Base-by-base conservation (phyloP, 2,888 invertebrate species). In the Odontothrips loti region DNA sequence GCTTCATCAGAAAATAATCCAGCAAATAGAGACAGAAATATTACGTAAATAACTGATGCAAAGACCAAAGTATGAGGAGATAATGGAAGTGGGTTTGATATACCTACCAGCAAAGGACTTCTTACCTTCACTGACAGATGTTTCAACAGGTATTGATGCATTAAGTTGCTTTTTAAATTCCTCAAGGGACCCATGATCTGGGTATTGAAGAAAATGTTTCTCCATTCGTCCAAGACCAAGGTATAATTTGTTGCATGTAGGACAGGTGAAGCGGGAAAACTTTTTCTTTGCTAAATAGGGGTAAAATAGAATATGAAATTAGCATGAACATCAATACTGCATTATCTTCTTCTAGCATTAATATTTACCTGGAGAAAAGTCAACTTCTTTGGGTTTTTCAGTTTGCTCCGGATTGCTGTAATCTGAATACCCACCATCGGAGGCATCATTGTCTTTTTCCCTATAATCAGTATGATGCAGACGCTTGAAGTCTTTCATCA, bases 211-310 rank as follows among this genome's bases (percentile, higher is more conserved):
- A 83, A 91, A 90, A 86, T 93, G 93, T 82, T 90, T 87, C 29
- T 90, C 88, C 87, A 93, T 90, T 80, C 91, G 89, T 48, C 88
- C 89, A 84, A 89, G 88, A 10, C 92, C 92, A 80, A 92, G 87
- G 85, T 92, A 93, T 23, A 90, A 90, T 85, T 92, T 92, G 81
- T 89, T 88, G 86, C 93, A 93, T n/a, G 90, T 90, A 1, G 90
- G 90, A 86, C 92, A 93, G 58, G 89, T 88, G 84, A 90, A 91
- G 80, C 89, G 88, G 0, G 89, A 87, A 83, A 90, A 88, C 81
- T 88, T 89, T 79, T 90, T 87, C 85, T 88, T 80, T 17, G 81
- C 79, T 51, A 82, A 83, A 82, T 63, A 47, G n/a, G n/a, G n/a
- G n/a, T 12, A 58, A 17, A 82, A 75, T 78, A 80, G 0, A 51